Base-by-base conservation (phyloP, 2,113 vertebrate species). In the Tyto alba region DNA sequence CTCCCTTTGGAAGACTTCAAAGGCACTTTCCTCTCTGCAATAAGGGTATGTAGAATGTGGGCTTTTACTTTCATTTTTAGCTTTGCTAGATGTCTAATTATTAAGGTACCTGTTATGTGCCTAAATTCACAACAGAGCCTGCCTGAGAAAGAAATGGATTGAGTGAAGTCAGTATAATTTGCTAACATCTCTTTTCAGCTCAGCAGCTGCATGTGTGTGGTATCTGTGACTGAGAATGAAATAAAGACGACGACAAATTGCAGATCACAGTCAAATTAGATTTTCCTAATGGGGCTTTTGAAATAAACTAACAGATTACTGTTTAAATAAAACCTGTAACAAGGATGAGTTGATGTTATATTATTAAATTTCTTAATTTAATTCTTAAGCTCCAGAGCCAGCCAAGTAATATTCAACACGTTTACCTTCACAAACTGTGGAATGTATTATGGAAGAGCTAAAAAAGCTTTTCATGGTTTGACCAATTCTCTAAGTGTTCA, bases 241-340 rank as follows among this genome's bases (percentile, higher is more conserved):
- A 52, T 48, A 68, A 69, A 85, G 67, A 88, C 47, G 75, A 96
- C 3, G 88, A 97, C 60, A 92, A 89, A 97, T 47, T 84, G 66
- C 88, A 96, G 74, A 94, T 92, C 92, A 82, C 34, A 85, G 76
- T 82, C 92, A 95, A 96, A 97, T 96, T 92, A 95, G 74, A 96
- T 96, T 96, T 92, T 92, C 84, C 66, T 97, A 96, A 96, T 95
- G 69, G 62, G 38, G 73, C 95, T 96, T 95, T 94, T 92, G 77
- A 97, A 96, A 96, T 89, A 96, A 97, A 95, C 90, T 92, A 96
- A 94, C 86, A 91, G 69, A 95, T 93, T 88, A 92, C 86, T 96
- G 69, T 89, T 97, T 82, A 96, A 95, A 96, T 93, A 91, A 96
- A 96, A 96, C 77, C 83, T 89, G 45, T 53, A 96, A 90, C 66